Conservation (phyloP, 2,888 invertebrate species). For the Oscheius sp. region DNA sequence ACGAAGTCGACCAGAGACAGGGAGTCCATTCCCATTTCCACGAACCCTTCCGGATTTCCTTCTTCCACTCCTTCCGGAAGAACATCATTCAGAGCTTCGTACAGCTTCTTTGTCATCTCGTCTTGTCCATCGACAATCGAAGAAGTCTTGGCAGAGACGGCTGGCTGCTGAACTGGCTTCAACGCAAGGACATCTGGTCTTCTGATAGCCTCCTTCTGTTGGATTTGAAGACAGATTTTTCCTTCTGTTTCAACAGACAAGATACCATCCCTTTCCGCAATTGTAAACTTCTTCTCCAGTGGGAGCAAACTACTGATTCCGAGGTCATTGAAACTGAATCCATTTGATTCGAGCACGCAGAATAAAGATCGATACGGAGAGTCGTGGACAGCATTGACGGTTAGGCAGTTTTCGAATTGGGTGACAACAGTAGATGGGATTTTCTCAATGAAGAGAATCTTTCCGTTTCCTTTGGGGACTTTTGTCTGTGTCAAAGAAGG, state of each 20-base stretch:
- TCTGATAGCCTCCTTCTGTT: not conserved
- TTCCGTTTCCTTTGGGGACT: not conserved
- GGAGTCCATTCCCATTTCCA: constrained; percentile 69
- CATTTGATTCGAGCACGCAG: not conserved
- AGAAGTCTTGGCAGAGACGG: too few species aligned
- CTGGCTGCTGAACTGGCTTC: too few species aligned
- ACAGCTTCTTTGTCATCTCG: not conserved
- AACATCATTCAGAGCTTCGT: constrained; percentile 31
- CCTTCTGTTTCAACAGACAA: not conserved
- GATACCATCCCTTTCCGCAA: not conserved
- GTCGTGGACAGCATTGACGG: constrained; percentile 13
- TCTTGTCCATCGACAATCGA: not conserved
- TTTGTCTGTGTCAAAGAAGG: not conserved
- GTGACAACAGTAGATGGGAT: constrained; percentile 11
- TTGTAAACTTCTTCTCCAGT: constrained; percentile 12
- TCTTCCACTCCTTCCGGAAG: constrained; percentile 4
- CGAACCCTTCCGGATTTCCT: constrained; percentile 50
- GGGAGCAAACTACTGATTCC: not conserved
- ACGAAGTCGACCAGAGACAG: constrained; percentile 66
- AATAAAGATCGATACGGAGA: constrained; percentile 18
- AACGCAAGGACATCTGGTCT: not conserved
- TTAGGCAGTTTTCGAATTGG: not conserved
- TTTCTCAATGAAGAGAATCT: not conserved
- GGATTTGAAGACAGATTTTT: not conserved
- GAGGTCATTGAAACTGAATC: not conserved